Conservation (phyloP, 2,113 vertebrate species). For the Leptosomus discolor region DNA sequence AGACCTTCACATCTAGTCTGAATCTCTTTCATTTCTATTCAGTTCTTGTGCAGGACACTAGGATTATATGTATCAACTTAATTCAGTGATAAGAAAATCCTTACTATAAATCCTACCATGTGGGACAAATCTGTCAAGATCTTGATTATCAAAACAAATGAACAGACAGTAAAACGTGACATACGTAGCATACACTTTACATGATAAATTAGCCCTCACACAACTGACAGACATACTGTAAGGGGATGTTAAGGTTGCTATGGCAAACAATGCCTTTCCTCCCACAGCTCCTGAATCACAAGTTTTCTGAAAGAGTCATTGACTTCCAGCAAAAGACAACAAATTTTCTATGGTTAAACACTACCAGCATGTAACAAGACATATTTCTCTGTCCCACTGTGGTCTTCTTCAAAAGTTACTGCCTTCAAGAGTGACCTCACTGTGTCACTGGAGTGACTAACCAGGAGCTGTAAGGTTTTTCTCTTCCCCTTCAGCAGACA, state of each 20-base stretch:
- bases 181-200: conserved; percentile 58
- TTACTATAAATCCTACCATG: conserved; percentile 71
- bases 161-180: conserved; percentile 70
- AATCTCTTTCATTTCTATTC: conserved; percentile 64
- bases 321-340: conserved; percentile 33
- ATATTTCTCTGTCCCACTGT: neutral
- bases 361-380: neutral
- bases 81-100: conserved; percentile 71
- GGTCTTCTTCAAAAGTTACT: conserved; percentile 10
- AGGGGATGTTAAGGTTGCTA: conserved; percentile 68
- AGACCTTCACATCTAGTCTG: neutral
- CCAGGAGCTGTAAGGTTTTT: neutral
- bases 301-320: conserved; percentile 18
- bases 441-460: neutral
- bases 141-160: conserved; percentile 79
- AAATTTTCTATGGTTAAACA: conserved; percentile 27
- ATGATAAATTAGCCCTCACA: conserved; percentile 70
- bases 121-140: conserved; percentile 73
- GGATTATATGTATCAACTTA: conserved; percentile 54
- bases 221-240: conserved; percentile 51
- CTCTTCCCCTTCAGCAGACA: neutral
- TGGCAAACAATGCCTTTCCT: conserved; percentile 60
- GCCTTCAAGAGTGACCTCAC: neutral
- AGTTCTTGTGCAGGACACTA: conserved; percentile 42
- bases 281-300: neutral